Base-by-base conservation (phyloP, 2,888 invertebrate genomes). In the Zootermopsis nevadensis region DNA sequence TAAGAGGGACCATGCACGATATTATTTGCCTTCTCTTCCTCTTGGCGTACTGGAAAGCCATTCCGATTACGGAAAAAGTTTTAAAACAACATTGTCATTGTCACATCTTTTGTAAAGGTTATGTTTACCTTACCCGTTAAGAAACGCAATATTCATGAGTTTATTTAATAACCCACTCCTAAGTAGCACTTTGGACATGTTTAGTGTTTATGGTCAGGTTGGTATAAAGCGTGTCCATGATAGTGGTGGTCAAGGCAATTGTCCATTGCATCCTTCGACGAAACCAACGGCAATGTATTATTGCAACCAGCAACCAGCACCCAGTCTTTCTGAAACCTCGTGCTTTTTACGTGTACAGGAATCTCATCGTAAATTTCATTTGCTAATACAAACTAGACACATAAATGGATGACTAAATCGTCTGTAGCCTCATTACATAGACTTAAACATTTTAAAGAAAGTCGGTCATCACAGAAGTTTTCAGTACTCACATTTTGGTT, bases 141-240 rank as follows among this genome's bases (percentile, higher is more conserved):
- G 33, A 55, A 55, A 77, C 55, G 77, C 77, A 77, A 77, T 77
- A 77, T 77, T 77, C 77, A 77, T 77, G 77, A 77, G 69, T 69
- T 69, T 69, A 33, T 19, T 69, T 27, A 60, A 60, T 60, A 7
- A n/a, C 60, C 60, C 53, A 77, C 69, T 31, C 27, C 31, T 77
- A 77, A 77, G 77, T 55, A 77, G 77, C 77, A 77, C 77, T 77
- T 55, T 24, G 77, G 53, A 33, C 55, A 77, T 53, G 77, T 77
- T 77, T 77, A 55, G 24, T 77, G 77, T 77, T 77, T 77, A 77
- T 77, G 53, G 77, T 77, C 77, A 77, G 48, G 69, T 33, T 7
- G 31, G 69, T 24, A 33, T 69, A 6, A 30, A 33, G 33, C 22
- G 33, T 12, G 69, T 69, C 69, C 69, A 22, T 33, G 31, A 69